Base-by-base conservation (phyloP, 2,888 invertebrate species). In the Tinea pellionella region DNA sequence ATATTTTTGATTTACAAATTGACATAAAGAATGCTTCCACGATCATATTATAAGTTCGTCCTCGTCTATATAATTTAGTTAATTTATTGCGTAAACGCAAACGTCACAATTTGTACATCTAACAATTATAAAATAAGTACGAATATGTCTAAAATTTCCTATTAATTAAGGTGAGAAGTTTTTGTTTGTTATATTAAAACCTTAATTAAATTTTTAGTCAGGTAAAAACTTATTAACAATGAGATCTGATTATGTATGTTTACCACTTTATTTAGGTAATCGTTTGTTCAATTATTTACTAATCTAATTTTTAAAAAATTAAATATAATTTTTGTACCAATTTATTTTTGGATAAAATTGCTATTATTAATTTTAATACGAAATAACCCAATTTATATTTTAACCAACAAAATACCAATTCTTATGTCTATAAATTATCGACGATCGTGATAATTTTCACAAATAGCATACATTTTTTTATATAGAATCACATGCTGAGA, bases 401-500 rank as follows among this genome's bases (percentile, higher is more conserved):
- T 6, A 30, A 30, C 6, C 30, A 30, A 30, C 9, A 30, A 30
- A 30, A 30, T 9, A 37, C 47, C 47, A 47, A 47, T 47, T 47
- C 47, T 47, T 47, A 47, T 47, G n/a, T 47, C 47, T 47, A 47
- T 15, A 47, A 16, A 16, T 47, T 15, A 16, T 16, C 47, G n/a
- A 47, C 47, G 47, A 47, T 47, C 47, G 47, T 47, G 47, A 47
- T n/a, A 30, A 30, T 30, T 42, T 42, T 42, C 13, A 42, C 42
- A 42, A 42, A 42, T 42, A 15, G 8, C 47, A n/a, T 47, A 47
- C n/a, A n/a, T 12, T 6, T 53, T 24, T 53, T 53, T 53, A 53
- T 16, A 59, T 37, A 63, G 72, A 77, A 78, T 76, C 75, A 78
- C 75, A 76, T 72, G 73, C 75, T 80, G 85, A 87, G 85, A 84